Base-by-base conservation (phyloP, 2,888 invertebrate genomes). In the Gastracanthus pulcherrimus region DNA sequence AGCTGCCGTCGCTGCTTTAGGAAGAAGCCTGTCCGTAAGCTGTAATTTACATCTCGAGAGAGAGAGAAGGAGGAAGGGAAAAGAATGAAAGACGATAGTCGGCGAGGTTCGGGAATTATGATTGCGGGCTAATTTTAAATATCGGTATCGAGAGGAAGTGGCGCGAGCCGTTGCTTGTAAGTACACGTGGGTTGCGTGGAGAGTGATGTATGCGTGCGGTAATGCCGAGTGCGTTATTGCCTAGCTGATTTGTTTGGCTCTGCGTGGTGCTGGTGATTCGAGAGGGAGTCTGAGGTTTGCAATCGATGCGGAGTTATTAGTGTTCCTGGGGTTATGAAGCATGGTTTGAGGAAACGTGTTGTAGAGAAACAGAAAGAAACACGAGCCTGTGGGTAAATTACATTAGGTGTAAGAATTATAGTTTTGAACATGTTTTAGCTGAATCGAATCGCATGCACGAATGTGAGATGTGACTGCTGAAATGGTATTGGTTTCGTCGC, bases 21-120 rank as follows among this genome's bases (percentile, higher is more conserved):
- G 58, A 48, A 51, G 71, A 71, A 38, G 26, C 55, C 58, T 23
- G 34, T 62, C 45, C 45, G 60, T 36, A 38, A 64, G 38, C 62
- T 72, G 58, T 67, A 81, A 81, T 81, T 81, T 76, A 72, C 76
- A 58, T 66, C 51, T 64, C 26, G 41, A 29, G 41, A 26, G n/a
- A 29, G 29, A 2, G 45, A 9, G 64, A 41, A n/a, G 13, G 64
- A 26, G 26, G 26, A 9, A 13, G 31, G 34, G 51, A 29, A 16
- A 55, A 16, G 41, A 31, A 11, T n/a, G 58, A 31, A 38, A n/a
- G 51, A n/a, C n/a, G n/a, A n/a, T n/a, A n/a, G n/a, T n/a, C n/a
- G n/a, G n/a, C n/a, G 72, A 58, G 76, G 38, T 16, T 67, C 23
- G 76, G 29, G 69, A 72, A 79, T 79, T 67, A 67, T 80, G 34